These are phyloP conservation scores for Andrena hattorfiana DNA, from an alignment of 2,888 invertebrate genomes.

Conservation along the genomic window DNA sequence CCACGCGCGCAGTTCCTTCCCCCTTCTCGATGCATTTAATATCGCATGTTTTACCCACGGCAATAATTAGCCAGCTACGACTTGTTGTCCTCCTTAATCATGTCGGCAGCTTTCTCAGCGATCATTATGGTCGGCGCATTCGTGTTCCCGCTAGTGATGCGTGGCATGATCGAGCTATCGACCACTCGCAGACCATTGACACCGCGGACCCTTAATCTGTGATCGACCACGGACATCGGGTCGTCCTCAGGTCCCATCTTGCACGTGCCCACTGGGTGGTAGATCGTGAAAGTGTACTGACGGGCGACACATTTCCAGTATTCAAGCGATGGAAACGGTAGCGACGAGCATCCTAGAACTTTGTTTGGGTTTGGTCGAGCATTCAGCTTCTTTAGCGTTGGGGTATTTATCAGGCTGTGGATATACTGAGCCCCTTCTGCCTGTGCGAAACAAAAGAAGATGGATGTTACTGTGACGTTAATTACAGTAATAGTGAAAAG, in stretches of 20 bases:
- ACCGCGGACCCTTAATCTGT: slow-evolving; percentile 90
- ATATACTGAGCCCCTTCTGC: slow-evolving; percentile 41
- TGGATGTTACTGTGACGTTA: too few relatives aligned
- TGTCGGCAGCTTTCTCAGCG: slow-evolving; percentile 92
- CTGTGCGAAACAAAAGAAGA: slow-evolving; percentile 14
- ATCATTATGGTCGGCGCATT: slow-evolving; percentile 94
- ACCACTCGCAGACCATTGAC: slow-evolving; percentile 90
- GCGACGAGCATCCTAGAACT: slow-evolving; percentile 24
- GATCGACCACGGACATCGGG: slow-evolving; percentile 74
- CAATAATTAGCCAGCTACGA: background rate
- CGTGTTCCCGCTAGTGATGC: slow-evolving; percentile 92
- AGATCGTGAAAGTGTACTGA: slow-evolving; percentile 92
- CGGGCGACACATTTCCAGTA: slow-evolving; percentile 92
- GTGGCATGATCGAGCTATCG: slow-evolving; percentile 94
- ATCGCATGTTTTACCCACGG: too few relatives aligned
- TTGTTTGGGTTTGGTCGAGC: slow-evolving; percentile 30
- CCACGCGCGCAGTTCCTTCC: too few relatives aligned
- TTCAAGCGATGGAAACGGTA: slow-evolving; percentile 7
- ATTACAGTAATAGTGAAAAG: too few relatives aligned
- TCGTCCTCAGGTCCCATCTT: slow-evolving; percentile 91
- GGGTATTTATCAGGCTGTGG: slow-evolving; percentile 15
- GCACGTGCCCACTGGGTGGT: slow-evolving; percentile 93
- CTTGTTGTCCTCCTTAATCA: slow-evolving; percentile 91
- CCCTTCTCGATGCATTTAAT: too few relatives aligned
- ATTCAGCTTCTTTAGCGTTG: slow-evolving; percentile 30